phyloP scores from a whole-genome alignment of 2,797 vertebrate genomes.

The Babyrousa celebensis region DNA sequence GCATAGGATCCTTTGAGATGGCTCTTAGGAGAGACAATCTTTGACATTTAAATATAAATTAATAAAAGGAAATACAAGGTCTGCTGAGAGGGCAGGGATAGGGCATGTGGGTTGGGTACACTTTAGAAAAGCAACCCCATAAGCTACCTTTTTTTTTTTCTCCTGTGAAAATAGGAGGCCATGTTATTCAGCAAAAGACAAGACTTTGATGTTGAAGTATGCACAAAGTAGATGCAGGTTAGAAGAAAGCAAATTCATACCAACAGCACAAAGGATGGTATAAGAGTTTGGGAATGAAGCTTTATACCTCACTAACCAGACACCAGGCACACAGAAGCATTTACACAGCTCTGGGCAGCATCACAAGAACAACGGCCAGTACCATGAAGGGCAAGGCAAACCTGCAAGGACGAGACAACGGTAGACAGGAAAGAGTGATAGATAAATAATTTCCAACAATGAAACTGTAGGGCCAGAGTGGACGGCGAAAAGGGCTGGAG shows the following conservation, averaged over 20 bases:
- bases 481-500: neutral
- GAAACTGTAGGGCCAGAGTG: neutral
- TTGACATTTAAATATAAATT: conserved; percentile 2
- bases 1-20: neutral
- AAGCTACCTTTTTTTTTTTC: neutral
- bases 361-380: neutral
- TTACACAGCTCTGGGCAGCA: too few species aligned
- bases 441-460: neutral
- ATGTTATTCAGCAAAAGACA: neutral
- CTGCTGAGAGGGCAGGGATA: neutral
- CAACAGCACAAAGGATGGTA: neutral
- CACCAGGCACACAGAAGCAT: neutral
- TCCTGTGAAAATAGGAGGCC: neutral
- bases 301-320: neutral
- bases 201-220: neutral
- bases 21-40: neutral
- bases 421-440: neutral
- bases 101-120: neutral
- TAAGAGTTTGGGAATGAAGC: neutral
- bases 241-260: neutral
- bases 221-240: neutral
- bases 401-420: neutral
- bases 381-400: neutral
- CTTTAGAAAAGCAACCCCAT: neutral
- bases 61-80: neutral